phyloP scores from a whole-genome alignment of 2,888 invertebrate genomes.

The Lamproptera curius region DNA sequence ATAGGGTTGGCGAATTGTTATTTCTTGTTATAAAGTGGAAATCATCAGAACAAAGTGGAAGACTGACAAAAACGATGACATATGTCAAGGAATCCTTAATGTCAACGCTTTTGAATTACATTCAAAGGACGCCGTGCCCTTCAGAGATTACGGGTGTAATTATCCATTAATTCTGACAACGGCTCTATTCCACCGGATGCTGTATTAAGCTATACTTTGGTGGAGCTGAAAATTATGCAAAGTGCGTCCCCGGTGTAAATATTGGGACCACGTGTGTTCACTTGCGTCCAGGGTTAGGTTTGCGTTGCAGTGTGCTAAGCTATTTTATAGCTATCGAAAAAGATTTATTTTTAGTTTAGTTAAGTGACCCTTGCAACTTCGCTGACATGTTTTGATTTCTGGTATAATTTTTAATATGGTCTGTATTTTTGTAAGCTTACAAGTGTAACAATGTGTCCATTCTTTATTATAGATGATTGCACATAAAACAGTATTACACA shows the following conservation, averaged over 20 bases:
- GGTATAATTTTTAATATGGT: no score
- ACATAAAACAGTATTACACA: no score
- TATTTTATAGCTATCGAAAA: no score
- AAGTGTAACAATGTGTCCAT: no score
- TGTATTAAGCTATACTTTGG: constrained; percentile 26
- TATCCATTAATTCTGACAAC: constrained; percentile 13
- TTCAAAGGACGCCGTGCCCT: constrained; percentile 16
- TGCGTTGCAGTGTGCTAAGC: constrained; percentile 26
- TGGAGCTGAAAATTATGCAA: constrained; percentile 59
- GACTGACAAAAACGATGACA: background rate
- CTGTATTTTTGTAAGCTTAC: no score
- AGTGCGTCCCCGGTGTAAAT: constrained; percentile 64
- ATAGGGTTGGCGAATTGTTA: background rate
- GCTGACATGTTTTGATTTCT: no score
- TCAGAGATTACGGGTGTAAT: constrained; percentile 16
- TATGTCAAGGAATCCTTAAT: background rate
- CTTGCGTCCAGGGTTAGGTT: constrained; percentile 33
- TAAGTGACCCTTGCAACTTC: no score
- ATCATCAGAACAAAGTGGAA: background rate
- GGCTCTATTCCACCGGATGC: constrained; percentile 14
- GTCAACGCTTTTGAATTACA: constrained; percentile 13
- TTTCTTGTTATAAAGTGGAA: background rate
- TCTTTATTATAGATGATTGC: no score
- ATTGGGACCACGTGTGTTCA: constrained; percentile 67
- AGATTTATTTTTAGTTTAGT: no score